A percentile compares a stretch with the other conserved stretches of the same genome.
These are phyloP conservation scores for Cheilosia vernalis DNA, from an alignment of 2,888 invertebrate genomes.

Conservation along the genomic window DNA sequence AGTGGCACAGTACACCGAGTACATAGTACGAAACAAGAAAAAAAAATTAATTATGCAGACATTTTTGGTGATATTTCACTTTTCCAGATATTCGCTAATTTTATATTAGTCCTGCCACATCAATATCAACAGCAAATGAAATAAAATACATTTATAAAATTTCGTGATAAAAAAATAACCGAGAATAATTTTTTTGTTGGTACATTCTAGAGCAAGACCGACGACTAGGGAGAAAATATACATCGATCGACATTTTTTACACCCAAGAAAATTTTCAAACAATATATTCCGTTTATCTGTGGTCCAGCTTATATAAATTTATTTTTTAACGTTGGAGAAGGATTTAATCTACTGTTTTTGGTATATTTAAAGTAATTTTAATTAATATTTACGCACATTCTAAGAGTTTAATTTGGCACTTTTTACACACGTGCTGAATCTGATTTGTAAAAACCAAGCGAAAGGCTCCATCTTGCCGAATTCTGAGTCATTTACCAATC, in stretches of 20 bases:
- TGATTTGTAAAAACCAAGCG: constrained; percentile 84
- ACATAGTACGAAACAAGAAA: constrained; percentile 60
- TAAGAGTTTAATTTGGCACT: constrained; percentile 83
- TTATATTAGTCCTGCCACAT: constrained; percentile 34
- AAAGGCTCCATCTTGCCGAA: constrained; percentile 83
- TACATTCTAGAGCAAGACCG: constrained; percentile 64
- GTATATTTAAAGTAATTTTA: constrained; percentile 58
- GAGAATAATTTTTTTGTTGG: constrained; percentile 54
- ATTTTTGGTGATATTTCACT: constrained; percentile 38
- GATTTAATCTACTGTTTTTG: constrained; percentile 49
- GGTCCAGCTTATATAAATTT: constrained; percentile 4
- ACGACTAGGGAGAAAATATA: constrained; percentile 59
- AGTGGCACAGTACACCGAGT: constrained; percentile 42
- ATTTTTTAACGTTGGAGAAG: constrained; percentile 55
- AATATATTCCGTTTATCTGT: constrained; percentile 7
- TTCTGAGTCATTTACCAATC: constrained; percentile 80
- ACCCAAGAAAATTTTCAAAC: constrained; percentile 48
- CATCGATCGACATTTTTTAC: constrained; percentile 73
- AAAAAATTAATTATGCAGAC: constrained; percentile 71
- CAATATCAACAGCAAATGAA: constrained; percentile 47
- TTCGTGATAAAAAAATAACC: constrained; percentile 36
- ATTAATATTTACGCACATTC: constrained; percentile 82
- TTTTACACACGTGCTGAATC: constrained; percentile 84
- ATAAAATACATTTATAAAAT: constrained; percentile 12
- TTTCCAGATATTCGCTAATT: constrained; percentile 35